These are phyloP conservation scores for Megastigmus dorsalis DNA, from an alignment of 2,888 invertebrate genomes.

Conservation along the genomic window DNA sequence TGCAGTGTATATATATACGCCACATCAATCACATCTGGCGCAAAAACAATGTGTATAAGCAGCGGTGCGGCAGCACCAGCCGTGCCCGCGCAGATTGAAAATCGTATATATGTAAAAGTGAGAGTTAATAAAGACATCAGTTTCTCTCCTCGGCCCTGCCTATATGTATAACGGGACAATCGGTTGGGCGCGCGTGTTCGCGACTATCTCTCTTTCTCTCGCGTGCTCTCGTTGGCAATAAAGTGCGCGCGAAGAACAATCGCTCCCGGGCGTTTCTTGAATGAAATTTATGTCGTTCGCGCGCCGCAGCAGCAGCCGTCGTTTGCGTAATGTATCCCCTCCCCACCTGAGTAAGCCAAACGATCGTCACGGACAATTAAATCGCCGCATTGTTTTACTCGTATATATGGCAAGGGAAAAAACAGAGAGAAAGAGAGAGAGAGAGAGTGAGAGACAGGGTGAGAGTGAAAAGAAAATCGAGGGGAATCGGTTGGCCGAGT, in stretches of 20 bases:
- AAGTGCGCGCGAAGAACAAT: background rate
- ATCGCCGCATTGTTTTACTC: background rate
- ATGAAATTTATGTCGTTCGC: conserved; percentile 19
- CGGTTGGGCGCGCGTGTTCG: no score
- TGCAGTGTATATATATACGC: no score
- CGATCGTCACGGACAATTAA: conserved; percentile 14
- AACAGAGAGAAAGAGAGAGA: background rate
- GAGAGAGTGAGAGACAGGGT: background rate
- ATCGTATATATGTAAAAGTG: background rate
- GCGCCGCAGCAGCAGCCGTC: no score
- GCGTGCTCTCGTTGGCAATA: no score
- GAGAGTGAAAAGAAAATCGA: background rate
- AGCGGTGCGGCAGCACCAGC: background rate
- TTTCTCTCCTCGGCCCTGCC: background rate
- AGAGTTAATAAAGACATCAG: conserved; percentile 29
- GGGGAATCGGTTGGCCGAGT: background rate
- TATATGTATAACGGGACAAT: background rate
- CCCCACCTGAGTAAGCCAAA: no score
- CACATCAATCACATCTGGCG: no score
- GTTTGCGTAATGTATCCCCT: no score
- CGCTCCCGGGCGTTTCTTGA: background rate
- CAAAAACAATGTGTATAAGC: background rate
- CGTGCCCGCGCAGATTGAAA: background rate
- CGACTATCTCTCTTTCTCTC: no score
- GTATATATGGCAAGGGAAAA: background rate